Conservation (phyloP, 64 coral and sea anemone genomes). For the Montipora efflorescens region DNA sequence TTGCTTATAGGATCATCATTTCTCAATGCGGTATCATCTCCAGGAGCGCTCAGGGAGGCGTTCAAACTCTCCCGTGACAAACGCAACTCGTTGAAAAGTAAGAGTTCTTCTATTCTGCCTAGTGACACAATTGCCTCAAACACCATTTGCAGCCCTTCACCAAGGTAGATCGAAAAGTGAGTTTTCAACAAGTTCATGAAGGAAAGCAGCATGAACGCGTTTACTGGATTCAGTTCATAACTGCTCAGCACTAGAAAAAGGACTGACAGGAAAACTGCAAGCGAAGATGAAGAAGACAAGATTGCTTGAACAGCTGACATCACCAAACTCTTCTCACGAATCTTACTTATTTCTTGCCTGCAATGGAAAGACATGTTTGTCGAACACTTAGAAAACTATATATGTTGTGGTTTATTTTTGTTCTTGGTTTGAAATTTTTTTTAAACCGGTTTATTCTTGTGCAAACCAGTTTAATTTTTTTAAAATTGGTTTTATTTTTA, state of each 20-base stretch:
- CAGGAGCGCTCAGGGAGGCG: neutral
- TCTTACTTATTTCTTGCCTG: constrained; percentile 5
- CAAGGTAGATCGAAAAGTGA: neutral
- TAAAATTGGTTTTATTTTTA: too few species aligned
- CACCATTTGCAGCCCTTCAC: neutral
- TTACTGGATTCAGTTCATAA: neutral
- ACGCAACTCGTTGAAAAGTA: neutral
- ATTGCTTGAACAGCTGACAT: neutral
- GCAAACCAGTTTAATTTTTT: too few species aligned
- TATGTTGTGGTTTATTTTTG: too few species aligned
- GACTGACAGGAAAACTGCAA: neutral
- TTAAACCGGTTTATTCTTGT: too few species aligned
- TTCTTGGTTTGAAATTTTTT: too few species aligned
- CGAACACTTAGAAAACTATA: too few species aligned
- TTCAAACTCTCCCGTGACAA: neutral
- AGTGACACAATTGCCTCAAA: neutral
- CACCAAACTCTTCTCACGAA: neutral
- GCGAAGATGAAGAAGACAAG: neutral
- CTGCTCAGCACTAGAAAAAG: neutral
- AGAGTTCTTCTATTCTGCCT: neutral
- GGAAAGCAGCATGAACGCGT: neutral
- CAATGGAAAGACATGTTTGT: neutral
- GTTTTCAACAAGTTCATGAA: neutral
- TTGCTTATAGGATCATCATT: neutral
- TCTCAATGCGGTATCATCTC: neutral